Evolutionary conservation across 2,888 invertebrate species (phyloP), one percentile per base, ranked within the genome.

Genomic region (Perdita meconis): DNA sequence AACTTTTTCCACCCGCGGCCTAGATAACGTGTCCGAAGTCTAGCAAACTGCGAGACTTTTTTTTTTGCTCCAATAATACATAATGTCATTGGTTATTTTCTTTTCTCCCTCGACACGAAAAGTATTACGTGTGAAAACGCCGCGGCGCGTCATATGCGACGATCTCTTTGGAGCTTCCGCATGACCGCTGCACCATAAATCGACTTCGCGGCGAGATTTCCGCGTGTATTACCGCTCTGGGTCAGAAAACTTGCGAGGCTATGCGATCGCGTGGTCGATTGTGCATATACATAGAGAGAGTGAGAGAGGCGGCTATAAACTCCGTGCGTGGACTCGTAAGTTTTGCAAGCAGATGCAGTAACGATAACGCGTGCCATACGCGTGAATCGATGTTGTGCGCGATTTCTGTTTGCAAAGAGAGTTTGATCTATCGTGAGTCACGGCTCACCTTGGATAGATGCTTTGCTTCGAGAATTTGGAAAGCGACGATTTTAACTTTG

Each of bases 121-220:
- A 72, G 72, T 79, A 69, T 79, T 68, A 77, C 77, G 78, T 79
- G 78, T 42, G 78, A 77, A 77, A 79, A 24, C 64, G 30, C 60
- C 60, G 22, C 50, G 16, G 26, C 34, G 16, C 47, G 78, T 77
- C 78, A 77, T 68, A 68, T 77, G 78, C 56, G 10, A 47, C 65
- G 26, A 66, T 64, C 22, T 36, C 53, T 55, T 30, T 53, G 13
- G n/a, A 71, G 64, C 61, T 78, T 77, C 77, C 66, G 65, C 40
- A 13, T 68, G 42, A 63, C 59, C 59, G 30, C 47, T 34, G 50
- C 70, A 66, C 65, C 47, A 53, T 65, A 67, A 44, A 70, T 74
- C 71, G 36, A 65, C 50, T 34, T 67, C 47, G 51, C 44, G 19
- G 38, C 16, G 42, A 47, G 6, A 38, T 64, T 64, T 64, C 69